Evolutionary conservation across 2,888 invertebrate genomes (phyloP).

Genomic region (Megamerina dolium): DNA sequence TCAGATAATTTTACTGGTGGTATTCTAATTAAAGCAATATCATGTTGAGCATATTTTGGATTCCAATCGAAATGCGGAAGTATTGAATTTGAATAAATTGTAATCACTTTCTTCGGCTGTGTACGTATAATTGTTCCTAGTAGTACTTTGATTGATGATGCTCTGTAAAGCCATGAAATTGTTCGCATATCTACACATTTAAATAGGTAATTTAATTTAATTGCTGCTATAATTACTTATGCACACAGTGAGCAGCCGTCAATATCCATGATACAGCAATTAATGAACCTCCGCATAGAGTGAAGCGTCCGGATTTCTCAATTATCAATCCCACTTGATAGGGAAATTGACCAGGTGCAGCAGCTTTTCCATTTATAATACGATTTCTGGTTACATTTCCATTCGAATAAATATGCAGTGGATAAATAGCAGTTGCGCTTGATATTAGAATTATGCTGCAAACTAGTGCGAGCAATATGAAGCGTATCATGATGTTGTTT

Average conservation of each 20-base stretch:
- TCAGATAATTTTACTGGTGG: background rate
- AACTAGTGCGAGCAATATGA: too few species aligned
- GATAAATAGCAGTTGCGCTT: too few species aligned
- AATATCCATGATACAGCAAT: slow-evolving; percentile 33
- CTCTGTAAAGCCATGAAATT: background rate
- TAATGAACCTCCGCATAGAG: slow-evolving; percentile 40
- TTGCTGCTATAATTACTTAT: slow-evolving; percentile 14
- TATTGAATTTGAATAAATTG: background rate
- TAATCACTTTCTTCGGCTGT: background rate
- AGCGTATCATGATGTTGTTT: too few species aligned
- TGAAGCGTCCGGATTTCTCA: slow-evolving; percentile 6
- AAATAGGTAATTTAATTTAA: background rate
- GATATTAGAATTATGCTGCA: too few species aligned
- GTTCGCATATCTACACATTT: background rate
- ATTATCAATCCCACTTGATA: slow-evolving; percentile 34
- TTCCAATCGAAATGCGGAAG: background rate
- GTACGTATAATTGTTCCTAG: background rate
- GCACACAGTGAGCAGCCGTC: slow-evolving; percentile 42
- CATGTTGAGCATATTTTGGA: background rate
- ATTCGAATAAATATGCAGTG: too few species aligned
- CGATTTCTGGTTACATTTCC: too few species aligned
- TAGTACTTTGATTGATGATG: background rate
- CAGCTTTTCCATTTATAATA: slow-evolving; percentile 28
- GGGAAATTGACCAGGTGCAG: slow-evolving; percentile 24
- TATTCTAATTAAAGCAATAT: background rate